Percentiles rank a stretch among this genome's conserved stretches.
Evolutionary conservation across 2,797 vertebrate genomes (phyloP).

Genomic region (Siniperca scherzeri): DNA sequence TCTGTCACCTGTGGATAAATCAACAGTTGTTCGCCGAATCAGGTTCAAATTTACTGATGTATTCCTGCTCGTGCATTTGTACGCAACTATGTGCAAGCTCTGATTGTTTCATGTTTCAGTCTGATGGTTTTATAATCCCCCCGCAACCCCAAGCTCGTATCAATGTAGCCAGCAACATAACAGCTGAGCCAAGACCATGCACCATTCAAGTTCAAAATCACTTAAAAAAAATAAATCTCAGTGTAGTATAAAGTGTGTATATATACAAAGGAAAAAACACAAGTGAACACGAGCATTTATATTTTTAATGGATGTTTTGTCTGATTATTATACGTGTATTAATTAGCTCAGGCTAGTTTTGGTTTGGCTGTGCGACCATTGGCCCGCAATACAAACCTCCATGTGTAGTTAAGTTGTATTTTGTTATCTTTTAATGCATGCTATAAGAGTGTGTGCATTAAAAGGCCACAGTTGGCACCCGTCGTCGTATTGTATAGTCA

Average conservation of each 20-base stretch:
- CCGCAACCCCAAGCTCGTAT: background rate
- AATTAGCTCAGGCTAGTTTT: background rate
- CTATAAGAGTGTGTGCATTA: background rate
- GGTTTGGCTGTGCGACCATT: background rate
- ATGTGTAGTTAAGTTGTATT: background rate
- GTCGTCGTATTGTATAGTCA: background rate
- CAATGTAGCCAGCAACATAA: conserved; percentile 14
- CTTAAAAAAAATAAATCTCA: background rate
- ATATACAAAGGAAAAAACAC: background rate
- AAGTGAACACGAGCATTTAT: rapidly evolving
- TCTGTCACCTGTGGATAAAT: conserved; percentile 83
- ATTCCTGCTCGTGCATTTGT: conserved; percentile 23
- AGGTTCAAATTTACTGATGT: conserved; percentile 49
- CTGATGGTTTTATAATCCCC: conserved; percentile 59
- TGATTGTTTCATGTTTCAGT: conserved; percentile 62
- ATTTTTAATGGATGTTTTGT: background rate
- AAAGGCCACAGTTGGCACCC: conserved; percentile 11
- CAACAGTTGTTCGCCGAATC: conserved; percentile 64
- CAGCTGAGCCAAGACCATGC: conserved; percentile 31
- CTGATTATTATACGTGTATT: background rate
- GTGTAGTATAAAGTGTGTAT: background rate
- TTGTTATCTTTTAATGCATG: conserved; percentile 1
- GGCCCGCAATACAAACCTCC: background rate
- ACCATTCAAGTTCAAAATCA: conserved; percentile 81
- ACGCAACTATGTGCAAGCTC: background rate